A percentile compares a stretch with the other conserved stretches of the same genome.
phyloP scores from a whole-genome alignment of 2,888 invertebrate genomes.

The Cosmia pyralina region DNA sequence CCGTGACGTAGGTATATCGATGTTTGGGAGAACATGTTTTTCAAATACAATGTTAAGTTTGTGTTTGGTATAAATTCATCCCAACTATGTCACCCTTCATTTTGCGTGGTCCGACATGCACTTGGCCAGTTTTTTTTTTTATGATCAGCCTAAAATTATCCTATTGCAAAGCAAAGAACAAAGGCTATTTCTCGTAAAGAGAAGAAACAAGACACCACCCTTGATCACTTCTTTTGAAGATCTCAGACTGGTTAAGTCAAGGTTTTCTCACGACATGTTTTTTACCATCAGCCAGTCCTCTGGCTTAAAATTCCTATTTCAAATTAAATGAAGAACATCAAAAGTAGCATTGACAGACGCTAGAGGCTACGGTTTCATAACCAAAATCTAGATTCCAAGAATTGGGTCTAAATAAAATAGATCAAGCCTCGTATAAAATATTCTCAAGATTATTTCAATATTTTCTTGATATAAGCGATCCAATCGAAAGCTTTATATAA shows the following conservation, averaged over 20 bases:
- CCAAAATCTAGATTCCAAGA: neutral
- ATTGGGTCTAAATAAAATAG: no score
- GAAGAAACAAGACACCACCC: neutral
- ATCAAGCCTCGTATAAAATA: neutral
- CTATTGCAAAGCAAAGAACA: neutral
- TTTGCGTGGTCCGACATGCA: no score
- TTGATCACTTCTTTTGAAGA: neutral
- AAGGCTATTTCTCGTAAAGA: no score
- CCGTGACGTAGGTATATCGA: no score
- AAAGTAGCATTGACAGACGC: neutral
- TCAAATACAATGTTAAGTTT: no score
- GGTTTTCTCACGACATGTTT: neutral
- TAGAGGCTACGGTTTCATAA: neutral
- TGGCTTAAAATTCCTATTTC: no score
- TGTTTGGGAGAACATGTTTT: no score
- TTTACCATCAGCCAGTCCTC: no score
- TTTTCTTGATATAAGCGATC: constrained; percentile 26
- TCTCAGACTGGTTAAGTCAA: neutral
- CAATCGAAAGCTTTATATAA: constrained; percentile 29
- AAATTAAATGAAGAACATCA: no score
- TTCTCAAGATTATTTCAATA: constrained; percentile 9
- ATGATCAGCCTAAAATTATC: neutral
- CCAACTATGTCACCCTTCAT: no score
- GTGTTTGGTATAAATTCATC: no score
- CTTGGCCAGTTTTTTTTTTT: neutral